These are phyloP conservation scores for Polyploca ridens DNA, from an alignment of 2,888 invertebrate species.

Conservation along the genomic window DNA sequence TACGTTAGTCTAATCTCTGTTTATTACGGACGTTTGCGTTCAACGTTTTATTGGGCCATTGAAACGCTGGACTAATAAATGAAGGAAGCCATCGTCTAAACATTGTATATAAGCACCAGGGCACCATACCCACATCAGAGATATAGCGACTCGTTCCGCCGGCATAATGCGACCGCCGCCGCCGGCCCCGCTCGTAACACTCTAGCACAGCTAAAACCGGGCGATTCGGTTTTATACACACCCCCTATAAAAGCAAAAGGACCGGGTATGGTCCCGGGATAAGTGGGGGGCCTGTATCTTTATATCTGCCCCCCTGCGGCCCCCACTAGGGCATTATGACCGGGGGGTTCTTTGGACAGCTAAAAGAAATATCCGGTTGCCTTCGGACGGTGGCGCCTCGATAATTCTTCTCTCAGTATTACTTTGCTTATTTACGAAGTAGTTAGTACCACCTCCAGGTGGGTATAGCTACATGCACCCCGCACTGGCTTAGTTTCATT, in stretches of 20 bases:
- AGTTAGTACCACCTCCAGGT: constrained; percentile 69
- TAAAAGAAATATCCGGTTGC: constrained; percentile 84
- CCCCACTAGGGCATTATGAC: constrained; percentile 79
- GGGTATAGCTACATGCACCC: constrained; percentile 6
- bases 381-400: constrained; percentile 71
- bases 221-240: constrained; percentile 84
- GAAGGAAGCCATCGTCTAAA: constrained; percentile 62
- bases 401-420: constrained; percentile 78
- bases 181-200: constrained; percentile 81
- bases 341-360: constrained; percentile 84
- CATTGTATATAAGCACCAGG: constrained; percentile 75
- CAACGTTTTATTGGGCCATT: constrained; percentile 66
- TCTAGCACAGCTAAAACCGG: constrained; percentile 83
- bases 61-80: constrained; percentile 60
- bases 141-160: constrained; percentile 69
- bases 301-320: constrained; percentile 80
- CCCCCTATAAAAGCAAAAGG: constrained; percentile 85
- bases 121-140: constrained; percentile 72
- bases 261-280: constrained; percentile 80
- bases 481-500: background rate
- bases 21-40: constrained; percentile 50
- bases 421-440: constrained; percentile 77
- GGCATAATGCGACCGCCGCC: constrained; percentile 74
- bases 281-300: constrained; percentile 84
- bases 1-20: constrained; percentile 42